Percentiles rank a stretch among this genome's conserved stretches.
Conservation (phyloP, 2,888 invertebrate genomes). For the Tetropium fuscum region DNA sequence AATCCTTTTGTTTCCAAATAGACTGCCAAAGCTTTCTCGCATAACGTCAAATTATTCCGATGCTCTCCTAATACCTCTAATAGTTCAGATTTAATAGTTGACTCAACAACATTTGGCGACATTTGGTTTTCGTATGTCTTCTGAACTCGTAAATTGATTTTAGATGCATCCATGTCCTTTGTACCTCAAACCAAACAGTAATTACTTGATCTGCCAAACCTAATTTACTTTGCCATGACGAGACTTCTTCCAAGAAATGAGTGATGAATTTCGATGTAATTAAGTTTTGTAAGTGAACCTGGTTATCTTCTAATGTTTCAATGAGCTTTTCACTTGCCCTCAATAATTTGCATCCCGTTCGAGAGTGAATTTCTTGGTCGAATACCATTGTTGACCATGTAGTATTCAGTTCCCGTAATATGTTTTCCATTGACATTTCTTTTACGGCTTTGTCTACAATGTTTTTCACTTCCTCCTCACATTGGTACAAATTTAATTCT, state of each 20-base stretch:
- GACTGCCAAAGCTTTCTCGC: conserved; percentile 97
- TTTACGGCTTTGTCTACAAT: conserved; percentile 98
- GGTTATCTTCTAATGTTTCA: conserved; percentile 97
- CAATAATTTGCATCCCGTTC: conserved; percentile 88
- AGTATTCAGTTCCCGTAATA: conserved; percentile 86
- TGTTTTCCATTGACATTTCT: conserved; percentile 99
- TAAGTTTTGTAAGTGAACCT: conserved; percentile 95
- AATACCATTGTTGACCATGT: conserved; percentile 97
- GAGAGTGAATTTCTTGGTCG: conserved; percentile 86
- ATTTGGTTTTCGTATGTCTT: conserved; percentile 94
- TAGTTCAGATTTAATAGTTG: conserved; percentile 69
- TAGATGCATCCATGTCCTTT: conserved; percentile 96
- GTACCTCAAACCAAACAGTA: conserved; percentile 94
- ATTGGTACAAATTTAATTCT: conserved; percentile 93
- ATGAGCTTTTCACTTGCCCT: conserved; percentile 95
- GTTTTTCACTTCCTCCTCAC: conserved; percentile 97
- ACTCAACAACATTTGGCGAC: conserved; percentile 89
- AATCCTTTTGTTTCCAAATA: conserved; percentile 96
- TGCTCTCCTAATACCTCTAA: conserved; percentile 83
- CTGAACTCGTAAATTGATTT: conserved; percentile 99
- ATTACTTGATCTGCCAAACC: conserved; percentile 95
- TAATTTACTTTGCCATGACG: conserved; percentile 92
- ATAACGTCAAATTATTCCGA: conserved; percentile 88
- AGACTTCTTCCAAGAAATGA: conserved; percentile 94
- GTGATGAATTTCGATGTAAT: conserved; percentile 98